phyloP scores from a whole-genome alignment of 2,113 vertebrate species.

The Hippocampus comes region DNA sequence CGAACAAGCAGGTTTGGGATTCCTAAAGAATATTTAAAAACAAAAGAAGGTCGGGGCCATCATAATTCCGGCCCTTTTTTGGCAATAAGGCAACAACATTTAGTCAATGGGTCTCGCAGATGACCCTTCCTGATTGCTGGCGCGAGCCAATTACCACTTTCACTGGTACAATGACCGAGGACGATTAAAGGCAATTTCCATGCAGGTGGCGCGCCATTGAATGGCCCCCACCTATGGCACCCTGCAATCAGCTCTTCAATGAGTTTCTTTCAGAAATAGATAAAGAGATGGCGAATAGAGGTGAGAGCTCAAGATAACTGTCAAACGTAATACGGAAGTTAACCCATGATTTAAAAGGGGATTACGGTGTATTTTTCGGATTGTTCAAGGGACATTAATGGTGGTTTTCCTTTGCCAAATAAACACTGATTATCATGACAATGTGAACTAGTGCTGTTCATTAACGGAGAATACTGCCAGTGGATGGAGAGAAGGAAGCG shows the following conservation, averaged over 20 bases:
- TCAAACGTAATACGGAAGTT: conserved; percentile 28
- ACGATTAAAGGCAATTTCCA: conserved; percentile 47
- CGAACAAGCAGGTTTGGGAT: not conserved
- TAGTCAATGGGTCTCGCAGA: conserved; percentile 15
- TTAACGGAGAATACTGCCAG: not conserved
- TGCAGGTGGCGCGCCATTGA: conserved; percentile 34
- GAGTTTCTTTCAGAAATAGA: conserved; percentile 25
- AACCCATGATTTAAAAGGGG: conserved; percentile 8
- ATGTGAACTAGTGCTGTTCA: conserved; percentile 17
- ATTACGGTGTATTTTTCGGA: not conserved
- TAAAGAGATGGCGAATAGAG: conserved; percentile 16
- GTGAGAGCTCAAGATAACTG: conserved; percentile 22
- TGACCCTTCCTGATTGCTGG: conserved; percentile 19
- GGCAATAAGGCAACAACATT: conserved; percentile 17
- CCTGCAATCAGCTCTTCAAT: conserved; percentile 29
- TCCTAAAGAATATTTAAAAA: conserved; percentile 4
- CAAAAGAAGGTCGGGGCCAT: conserved; percentile 3
- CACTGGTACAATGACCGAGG: conserved; percentile 12
- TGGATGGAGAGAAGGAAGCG: conserved; percentile 12
- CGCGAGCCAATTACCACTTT: conserved; percentile 46
- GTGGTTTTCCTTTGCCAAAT: not conserved
- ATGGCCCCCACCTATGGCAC: conserved; percentile 31
- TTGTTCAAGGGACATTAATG: conserved; percentile 1
- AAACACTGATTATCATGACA: conserved; percentile 18
- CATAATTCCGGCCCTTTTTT: conserved; percentile 9